phyloP scores from a whole-genome alignment of 2,113 vertebrate genomes.

The Myotis davidii region DNA sequence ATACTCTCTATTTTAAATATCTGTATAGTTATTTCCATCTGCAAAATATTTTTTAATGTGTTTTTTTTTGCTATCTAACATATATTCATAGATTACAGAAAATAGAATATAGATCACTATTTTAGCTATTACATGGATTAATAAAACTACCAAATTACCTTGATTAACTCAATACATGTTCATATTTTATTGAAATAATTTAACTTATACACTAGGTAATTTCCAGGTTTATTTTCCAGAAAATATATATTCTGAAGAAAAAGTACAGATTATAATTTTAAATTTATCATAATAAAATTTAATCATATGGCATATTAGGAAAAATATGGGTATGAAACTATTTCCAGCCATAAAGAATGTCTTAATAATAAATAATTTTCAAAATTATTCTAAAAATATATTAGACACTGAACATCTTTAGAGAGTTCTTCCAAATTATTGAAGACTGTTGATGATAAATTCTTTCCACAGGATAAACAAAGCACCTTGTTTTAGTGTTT shows the following conservation, averaged over 20 bases:
- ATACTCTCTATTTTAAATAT: background rate
- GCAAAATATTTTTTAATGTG: background rate
- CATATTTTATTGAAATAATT: background rate
- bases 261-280: background rate
- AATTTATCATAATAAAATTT: background rate
- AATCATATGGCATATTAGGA: background rate
- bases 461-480: background rate
- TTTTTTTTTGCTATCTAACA: background rate
- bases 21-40: background rate
- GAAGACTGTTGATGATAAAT: background rate
- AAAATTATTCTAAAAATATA: background rate
- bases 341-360: background rate
- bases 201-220: background rate
- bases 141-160: background rate
- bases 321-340: background rate
- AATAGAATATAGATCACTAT: background rate
- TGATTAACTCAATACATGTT: background rate
- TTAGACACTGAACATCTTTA: background rate
- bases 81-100: background rate
- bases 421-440: background rate
- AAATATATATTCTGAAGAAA: background rate
- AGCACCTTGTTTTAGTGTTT: background rate
- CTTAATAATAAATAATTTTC: constrained; percentile 16
- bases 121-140: background rate
- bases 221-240: background rate